Evolutionary conservation across 2,888 invertebrate species (phyloP).

Genomic region (Bellardia pandia): DNA sequence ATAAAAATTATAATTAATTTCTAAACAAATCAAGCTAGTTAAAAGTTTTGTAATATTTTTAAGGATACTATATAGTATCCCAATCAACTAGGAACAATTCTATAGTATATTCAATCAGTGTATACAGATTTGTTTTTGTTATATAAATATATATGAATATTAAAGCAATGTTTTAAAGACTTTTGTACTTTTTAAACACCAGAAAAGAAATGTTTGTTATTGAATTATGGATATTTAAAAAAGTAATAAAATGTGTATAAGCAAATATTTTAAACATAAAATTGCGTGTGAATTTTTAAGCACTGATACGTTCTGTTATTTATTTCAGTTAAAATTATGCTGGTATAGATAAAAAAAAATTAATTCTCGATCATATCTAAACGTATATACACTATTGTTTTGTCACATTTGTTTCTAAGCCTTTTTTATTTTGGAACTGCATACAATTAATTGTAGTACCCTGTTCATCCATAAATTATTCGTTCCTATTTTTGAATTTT

Average conservation of each 20-base stretch:
- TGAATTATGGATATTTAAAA: not conserved
- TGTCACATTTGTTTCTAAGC: too few relatives aligned
- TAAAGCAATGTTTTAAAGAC: not conserved
- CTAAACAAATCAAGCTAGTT: not conserved
- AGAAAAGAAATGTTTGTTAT: not conserved
- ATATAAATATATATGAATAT: constrained; percentile 2
- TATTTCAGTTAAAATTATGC: not conserved
- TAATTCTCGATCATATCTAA: too few relatives aligned
- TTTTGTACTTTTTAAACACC: not conserved
- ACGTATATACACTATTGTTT: too few relatives aligned
- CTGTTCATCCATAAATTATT: too few relatives aligned
- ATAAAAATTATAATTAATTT: not conserved
- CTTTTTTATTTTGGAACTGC: too few relatives aligned
- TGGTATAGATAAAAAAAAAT: not conserved
- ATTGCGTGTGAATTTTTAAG: not conserved
- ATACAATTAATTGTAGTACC: too few relatives aligned
- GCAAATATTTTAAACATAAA: not conserved
- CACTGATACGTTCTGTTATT: not conserved
- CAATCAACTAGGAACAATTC: not conserved
- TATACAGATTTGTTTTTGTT: constrained; percentile 25
- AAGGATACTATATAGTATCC: not conserved
- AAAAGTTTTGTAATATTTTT: too few relatives aligned
- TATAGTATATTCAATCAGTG: constrained; percentile 22
- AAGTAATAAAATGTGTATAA: not conserved
- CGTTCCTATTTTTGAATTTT: too few relatives aligned